phyloP scores from a whole-genome alignment of 1,140 invertebrate species.

The Bombus difficillimus region DNA sequence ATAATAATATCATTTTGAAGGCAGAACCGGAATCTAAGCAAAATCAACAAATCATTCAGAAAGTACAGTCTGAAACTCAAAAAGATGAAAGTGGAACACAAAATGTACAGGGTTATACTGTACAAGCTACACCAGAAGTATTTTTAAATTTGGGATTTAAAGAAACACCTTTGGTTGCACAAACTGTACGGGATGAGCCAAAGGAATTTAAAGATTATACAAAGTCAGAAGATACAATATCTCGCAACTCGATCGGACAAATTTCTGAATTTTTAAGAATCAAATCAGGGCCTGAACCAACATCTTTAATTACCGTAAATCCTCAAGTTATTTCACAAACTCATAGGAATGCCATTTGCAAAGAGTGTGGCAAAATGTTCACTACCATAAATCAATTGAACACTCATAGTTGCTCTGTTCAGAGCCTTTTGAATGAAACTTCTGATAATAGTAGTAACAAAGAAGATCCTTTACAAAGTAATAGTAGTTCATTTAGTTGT shows the following conservation, averaged over 20 bases:
- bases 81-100: conserved; percentile 70
- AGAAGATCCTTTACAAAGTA: conserved; percentile 69
- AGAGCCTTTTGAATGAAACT: conserved; percentile 71
- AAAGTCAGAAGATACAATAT: conserved; percentile 76
- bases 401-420: conserved; percentile 73
- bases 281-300: conserved; percentile 74
- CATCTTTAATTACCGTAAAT: conserved; percentile 78
- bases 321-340: conserved; percentile 77
- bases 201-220: conserved; percentile 78
- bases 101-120: conserved; percentile 74
- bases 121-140: conserved; percentile 79
- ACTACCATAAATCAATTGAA: conserved; percentile 72
- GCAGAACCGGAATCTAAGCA: conserved; percentile 73
- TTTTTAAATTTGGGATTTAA: conserved; percentile 80
- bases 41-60: conserved; percentile 74
- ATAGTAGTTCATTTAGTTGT: conserved; percentile 80
- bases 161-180: conserved; percentile 69
- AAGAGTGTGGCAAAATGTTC: conserved; percentile 79
- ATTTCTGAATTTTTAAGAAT: conserved; percentile 81
- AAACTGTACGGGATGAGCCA: conserved; percentile 72
- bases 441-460: conserved; percentile 66
- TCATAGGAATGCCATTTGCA: conserved; percentile 77
- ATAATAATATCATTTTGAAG: conserved; percentile 79
- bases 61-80: conserved; percentile 71
- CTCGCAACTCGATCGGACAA: conserved; percentile 77